Evolutionary conservation across 2,888 invertebrate genomes (phyloP).

Genomic region (Andrena flavipes): DNA sequence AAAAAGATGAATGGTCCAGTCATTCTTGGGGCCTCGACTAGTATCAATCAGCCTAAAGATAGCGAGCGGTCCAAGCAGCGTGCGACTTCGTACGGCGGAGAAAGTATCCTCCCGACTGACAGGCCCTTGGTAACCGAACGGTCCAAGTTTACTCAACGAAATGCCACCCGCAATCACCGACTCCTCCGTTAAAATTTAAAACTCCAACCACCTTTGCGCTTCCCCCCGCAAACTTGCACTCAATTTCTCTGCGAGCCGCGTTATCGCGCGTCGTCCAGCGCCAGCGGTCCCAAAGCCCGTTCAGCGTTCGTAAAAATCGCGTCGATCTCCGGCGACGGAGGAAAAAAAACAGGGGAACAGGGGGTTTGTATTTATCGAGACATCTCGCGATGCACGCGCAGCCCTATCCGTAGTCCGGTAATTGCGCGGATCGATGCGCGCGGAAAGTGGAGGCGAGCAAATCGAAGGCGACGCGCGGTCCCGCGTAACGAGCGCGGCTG

Average conservation of each 20-base stretch:
- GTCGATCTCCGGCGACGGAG: not conserved
- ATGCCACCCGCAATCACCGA: no score
- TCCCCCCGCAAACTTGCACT: not conserved
- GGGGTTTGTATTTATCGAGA: slow-evolving; percentile 18
- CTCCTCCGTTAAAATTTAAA: no score
- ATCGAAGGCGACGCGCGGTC: slow-evolving; percentile 13
- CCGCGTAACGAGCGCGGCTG: slow-evolving; percentile 13
- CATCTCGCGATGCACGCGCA: slow-evolving; percentile 36
- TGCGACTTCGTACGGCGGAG: no score
- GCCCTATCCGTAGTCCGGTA: slow-evolving; percentile 5
- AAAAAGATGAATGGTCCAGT: no score
- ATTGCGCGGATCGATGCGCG: slow-evolving; percentile 30
- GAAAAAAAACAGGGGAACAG: no score
- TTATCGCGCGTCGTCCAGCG: not conserved
- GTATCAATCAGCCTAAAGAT: no score
- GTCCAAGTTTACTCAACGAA: no score
- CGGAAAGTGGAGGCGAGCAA: slow-evolving; percentile 12
- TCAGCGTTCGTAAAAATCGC: slow-evolving; percentile 7
- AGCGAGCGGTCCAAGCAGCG: no score
- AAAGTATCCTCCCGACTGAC: no score
- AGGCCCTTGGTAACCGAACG: no score
- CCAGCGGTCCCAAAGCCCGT: not conserved
- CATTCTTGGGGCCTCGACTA: no score
- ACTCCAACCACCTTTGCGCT: not conserved
- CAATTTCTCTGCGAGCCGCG: not conserved